phyloP scores from a whole-genome alignment of 2,113 vertebrate species.

The Dipodomys stephensi region DNA sequence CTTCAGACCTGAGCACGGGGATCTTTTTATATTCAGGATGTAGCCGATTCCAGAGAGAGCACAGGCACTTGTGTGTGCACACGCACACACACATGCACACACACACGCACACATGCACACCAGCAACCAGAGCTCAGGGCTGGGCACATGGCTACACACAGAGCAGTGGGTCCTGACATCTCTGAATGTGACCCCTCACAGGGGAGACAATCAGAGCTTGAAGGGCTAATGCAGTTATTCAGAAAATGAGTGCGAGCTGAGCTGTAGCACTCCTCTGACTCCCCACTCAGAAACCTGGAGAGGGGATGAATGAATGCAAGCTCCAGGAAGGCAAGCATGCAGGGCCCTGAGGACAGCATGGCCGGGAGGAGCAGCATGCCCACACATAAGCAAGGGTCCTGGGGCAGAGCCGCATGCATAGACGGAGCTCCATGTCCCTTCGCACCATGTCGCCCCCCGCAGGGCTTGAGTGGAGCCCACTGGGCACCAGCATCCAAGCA shows the following conservation, averaged over 20 bases:
- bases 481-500: too few relatives aligned
- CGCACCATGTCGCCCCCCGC: not conserved
- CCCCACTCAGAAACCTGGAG: accelerated
- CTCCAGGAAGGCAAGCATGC: not conserved
- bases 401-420: not conserved
- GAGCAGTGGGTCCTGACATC: too few relatives aligned
- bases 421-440: too few relatives aligned
- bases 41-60: constrained; percentile 48
- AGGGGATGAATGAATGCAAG: not conserved
- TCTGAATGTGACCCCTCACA: too few relatives aligned
- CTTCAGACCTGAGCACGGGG: constrained; percentile 51
- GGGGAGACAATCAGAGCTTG: not conserved
- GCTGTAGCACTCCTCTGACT: not conserved
- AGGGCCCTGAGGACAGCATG: too few relatives aligned
- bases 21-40: constrained; percentile 67
- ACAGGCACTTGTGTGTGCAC: not conserved
- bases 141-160: too few relatives aligned
- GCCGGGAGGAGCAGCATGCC: too few relatives aligned
- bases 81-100: too few relatives aligned
- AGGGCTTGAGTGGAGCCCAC: too few relatives aligned
- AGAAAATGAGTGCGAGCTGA: not conserved
- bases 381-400: not conserved
- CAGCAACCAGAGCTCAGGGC: too few relatives aligned
- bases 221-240: not conserved
- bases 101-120: too few relatives aligned